Evolutionary conservation across 2,888 invertebrate species (phyloP).

Genomic region (Cephonodes hylas): DNA sequence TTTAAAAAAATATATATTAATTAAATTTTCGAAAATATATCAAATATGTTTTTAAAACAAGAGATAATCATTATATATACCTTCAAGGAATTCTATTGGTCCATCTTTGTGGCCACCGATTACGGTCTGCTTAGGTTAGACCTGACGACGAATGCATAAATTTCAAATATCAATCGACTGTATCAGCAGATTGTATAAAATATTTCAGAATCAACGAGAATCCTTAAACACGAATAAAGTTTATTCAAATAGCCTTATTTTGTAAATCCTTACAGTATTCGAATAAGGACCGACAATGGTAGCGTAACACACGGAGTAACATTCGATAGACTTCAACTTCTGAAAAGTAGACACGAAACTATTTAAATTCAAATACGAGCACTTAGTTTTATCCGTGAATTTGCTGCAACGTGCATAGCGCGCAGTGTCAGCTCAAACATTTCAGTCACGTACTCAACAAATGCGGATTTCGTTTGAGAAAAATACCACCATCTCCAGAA

Average conservation of each 20-base stretch:
- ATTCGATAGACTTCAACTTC: not conserved
- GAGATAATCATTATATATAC: too few species aligned
- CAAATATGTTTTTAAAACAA: too few species aligned
- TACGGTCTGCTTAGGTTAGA: too few species aligned
- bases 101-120: too few species aligned
- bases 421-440: constrained; percentile 16
- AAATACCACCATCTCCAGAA: constrained; percentile 25
- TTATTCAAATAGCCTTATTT: too few species aligned
- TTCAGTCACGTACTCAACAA: constrained; percentile 36
- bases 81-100: too few species aligned
- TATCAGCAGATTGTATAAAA: too few species aligned
- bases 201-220: too few species aligned
- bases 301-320: not conserved
- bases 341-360: not conserved
- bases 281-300: not conserved
- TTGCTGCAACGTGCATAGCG: constrained; percentile 13
- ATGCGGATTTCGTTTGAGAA: constrained; percentile 32
- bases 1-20: too few species aligned
- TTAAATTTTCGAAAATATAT: too few species aligned
- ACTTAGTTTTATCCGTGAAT: constrained; percentile 19
- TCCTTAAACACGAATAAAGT: not conserved
- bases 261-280: not conserved
- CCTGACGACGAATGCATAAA: too few species aligned
- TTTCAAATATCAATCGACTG: too few species aligned
- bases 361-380: constrained; percentile 17